Base-by-base conservation (phyloP, 2,888 invertebrate genomes). In the Hedychridium roseum region DNA sequence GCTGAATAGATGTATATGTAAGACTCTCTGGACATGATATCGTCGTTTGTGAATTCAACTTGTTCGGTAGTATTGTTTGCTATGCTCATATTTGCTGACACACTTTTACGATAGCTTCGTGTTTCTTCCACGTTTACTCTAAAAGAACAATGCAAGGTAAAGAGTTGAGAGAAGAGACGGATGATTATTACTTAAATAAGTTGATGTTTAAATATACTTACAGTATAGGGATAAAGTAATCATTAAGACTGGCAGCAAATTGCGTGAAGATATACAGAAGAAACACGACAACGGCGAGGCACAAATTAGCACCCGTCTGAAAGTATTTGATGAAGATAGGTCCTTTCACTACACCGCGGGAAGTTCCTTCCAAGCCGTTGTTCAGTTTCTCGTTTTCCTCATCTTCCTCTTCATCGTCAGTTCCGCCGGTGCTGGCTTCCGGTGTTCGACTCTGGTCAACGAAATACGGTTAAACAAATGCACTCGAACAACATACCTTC, bases 1-100 rank as follows among this genome's bases (percentile, higher is more conserved):
- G 69, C 77, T 0, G 85, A 83, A 63, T 88, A 88, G 43, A 89
- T 82, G 38, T 86, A 84, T 3, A 89, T 76, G 64, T 86, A 87
- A 37, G 80, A 79, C 20, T 80, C 50, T 1, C 64, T 49, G 45
- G 73, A 36, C 6, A 57, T 42, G 0, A 56, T 2, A 2, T 53
- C 53, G 3, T 34, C 38, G 1, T 38, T 35, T 0, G 42, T 42
- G 3, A 20, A n/a, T n/a, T n/a, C n/a, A n/a, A n/a, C n/a, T n/a
- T n/a, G 1, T 59, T 58, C 2, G 47, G n/a, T 34, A 2, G 32
- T 14, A 32, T 28, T 7, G 11, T 12, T 26, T 9, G 20, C 32
- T 16, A 21, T 14, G n/a, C 15, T 36, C 16, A 11, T 14, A 11
- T 31, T 32, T n/a, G n/a, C n/a, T n/a, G n/a, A n/a, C n/a, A n/a